A percentile compares a stretch with the other conserved stretches of the same genome.
phyloP scores from a whole-genome alignment of 1,140 invertebrate species.

The Hycleus phaleratus region DNA sequence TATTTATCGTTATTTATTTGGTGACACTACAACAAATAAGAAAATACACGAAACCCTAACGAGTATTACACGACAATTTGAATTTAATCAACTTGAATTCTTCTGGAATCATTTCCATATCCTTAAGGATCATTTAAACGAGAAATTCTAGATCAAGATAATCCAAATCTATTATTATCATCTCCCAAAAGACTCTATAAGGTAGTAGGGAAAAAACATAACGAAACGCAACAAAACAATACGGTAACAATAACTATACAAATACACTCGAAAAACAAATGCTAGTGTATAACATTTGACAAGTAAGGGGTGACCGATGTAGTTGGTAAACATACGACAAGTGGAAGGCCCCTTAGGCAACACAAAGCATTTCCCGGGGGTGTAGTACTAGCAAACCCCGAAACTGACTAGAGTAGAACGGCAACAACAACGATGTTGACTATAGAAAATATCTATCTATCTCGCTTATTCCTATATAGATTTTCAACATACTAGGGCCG shows the following conservation, averaged over 20 bases:
- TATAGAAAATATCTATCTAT: too few relatives aligned
- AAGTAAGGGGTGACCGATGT: conserved; percentile 2
- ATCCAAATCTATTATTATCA: conserved; percentile 13
- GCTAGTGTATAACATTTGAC: conserved; percentile 19
- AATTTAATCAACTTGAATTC: too few relatives aligned
- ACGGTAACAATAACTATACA: conserved; percentile 20
- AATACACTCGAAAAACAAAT: conserved; percentile 29
- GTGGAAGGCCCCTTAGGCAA: conserved; percentile 8
- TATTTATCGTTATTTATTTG: too few relatives aligned
- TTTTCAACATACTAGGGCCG: conserved; percentile 4
- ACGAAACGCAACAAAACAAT: conserved; percentile 13
- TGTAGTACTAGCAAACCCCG: conserved; percentile 11
- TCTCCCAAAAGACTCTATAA: conserved; percentile 4
- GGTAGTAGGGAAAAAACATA: too few relatives aligned
- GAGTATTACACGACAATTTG: too few relatives aligned
- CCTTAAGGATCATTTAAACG: too few relatives aligned
- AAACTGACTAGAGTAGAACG: neutral
- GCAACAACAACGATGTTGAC: neutral
- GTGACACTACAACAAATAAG: too few relatives aligned
- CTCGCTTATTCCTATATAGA: too few relatives aligned
- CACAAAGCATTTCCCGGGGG: conserved; percentile 20
- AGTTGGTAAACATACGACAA: conserved; percentile 16
- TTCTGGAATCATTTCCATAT: too few relatives aligned
- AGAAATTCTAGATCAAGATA: neutral
- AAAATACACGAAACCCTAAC: too few relatives aligned